Percentiles rank a stretch among this genome's conserved stretches.
These are phyloP conservation scores for Thinocorus orbignyianus DNA, from an alignment of 2,113 vertebrate species.

Conservation along the genomic window DNA sequence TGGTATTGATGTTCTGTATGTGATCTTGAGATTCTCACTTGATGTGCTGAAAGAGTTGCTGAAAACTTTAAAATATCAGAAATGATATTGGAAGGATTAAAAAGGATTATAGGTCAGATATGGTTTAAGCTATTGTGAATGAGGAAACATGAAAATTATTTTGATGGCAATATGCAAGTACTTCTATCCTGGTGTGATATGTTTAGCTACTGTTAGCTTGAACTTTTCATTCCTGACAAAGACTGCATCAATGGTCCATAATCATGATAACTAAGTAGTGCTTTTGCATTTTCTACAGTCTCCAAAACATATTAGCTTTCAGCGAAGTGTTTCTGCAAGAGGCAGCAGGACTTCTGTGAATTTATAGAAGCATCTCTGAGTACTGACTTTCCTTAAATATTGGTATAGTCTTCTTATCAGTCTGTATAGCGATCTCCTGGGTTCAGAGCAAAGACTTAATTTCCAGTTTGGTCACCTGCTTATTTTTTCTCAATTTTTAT, in stretches of 20 bases:
- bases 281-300: not conserved
- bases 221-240: not conserved
- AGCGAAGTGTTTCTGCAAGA: not conserved
- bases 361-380: not conserved
- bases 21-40: not conserved
- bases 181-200: not conserved
- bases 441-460: not conserved
- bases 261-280: not conserved
- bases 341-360: not conserved
- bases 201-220: not conserved
- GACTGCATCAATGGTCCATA: not conserved
- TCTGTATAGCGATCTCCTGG: not conserved
- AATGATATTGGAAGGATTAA: not conserved
- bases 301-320: not conserved
- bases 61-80: not conserved
- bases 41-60: not conserved
- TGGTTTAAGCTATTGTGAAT: not conserved
- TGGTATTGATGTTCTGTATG: not conserved
- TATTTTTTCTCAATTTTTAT: not conserved
- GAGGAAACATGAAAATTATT: not conserved
- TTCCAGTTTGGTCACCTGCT: not conserved
- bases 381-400: not conserved
- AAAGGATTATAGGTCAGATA: not conserved
- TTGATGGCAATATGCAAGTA: not conserved
- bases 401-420: not conserved